Evolutionary conservation across 35 echinoderm and acorn worm species (phyloP), one percentile per base, ranked within the genome.

Genomic region (Eucidaris tribuloides): DNA sequence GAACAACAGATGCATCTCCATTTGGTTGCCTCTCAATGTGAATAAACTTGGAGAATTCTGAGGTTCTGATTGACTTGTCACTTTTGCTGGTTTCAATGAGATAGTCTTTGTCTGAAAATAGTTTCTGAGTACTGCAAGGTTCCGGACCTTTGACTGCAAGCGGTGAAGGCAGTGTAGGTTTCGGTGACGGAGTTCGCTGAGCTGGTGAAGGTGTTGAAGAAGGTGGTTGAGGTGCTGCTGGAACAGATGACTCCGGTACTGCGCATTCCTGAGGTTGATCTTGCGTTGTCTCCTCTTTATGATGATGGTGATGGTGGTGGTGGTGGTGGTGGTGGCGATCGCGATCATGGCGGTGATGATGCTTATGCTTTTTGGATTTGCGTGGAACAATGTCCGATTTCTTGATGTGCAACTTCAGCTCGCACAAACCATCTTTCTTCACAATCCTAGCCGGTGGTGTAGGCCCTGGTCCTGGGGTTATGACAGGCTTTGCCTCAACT

Each of bases 1-100:
- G 96, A 33, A 99, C 57, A 6, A 99, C 96, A 36, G 85, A 87
- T 6, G 96, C 96, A 72, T 84, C 96, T 14, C 96, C 96, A 81
- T 99, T 99, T 32, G 91, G 78, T 44, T 93, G 90, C 5, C 60
- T 28, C 40, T 99, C 96, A 62, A 99, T 84, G 62, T 99, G 96
- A 15, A 99, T 85, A 48, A 87, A 92, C 54, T 90, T 92, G 5
- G 86, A 78, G 76, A 93, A 93, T 43, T 93, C 79, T 42, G 84
- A 82, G 17, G 86, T 62, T 45, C 45, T 57, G 38, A 17, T 18
- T 76, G 9, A 9, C n/a, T 9, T 9, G 9, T 52, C 48, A 52
- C 9, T 52, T 36, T 74, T 33, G 37, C 68, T 5, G 7, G 68
- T n/a, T 42, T 74, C 41, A 0, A 74, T 40, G 24, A 27, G 24